phyloP scores from a whole-genome alignment of 2,888 invertebrate genomes.

The Pandemis cinnamomeana region DNA sequence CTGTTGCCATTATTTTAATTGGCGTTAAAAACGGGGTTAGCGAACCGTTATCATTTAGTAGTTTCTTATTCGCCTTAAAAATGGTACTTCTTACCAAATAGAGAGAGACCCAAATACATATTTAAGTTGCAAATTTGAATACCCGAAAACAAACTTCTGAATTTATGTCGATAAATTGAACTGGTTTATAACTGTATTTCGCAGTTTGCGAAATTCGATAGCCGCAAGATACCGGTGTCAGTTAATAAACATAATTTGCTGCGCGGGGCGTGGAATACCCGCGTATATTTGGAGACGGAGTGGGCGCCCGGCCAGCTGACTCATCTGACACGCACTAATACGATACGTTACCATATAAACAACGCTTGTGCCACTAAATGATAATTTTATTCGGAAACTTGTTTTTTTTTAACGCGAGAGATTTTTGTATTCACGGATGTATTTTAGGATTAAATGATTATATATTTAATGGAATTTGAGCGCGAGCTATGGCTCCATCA shows the following conservation, averaged over 20 bases:
- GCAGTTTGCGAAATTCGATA: constrained; percentile 30
- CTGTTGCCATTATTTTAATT: constrained; percentile 16
- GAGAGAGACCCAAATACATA: constrained; percentile 23
- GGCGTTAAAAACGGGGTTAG: constrained; percentile 21
- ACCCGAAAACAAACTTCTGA: constrained; percentile 15
- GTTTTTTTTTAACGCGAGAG: constrained; percentile 21
- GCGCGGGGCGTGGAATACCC: constrained; percentile 7
- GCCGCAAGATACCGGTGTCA: constrained; percentile 18
- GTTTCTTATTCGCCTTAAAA: constrained; percentile 19
- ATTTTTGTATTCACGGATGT: background rate
- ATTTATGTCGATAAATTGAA: constrained; percentile 27
- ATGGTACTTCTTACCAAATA: constrained; percentile 17
- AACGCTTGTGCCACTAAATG: constrained; percentile 19
- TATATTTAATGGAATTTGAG: background rate
- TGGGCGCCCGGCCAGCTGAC: constrained; percentile 33
- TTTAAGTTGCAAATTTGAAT: constrained; percentile 21
- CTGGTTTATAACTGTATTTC: constrained; percentile 37
- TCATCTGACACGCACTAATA: constrained; percentile 30
- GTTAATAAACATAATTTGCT: constrained; percentile 14
- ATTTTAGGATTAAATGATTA: constrained; percentile 1
- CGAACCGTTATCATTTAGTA: constrained; percentile 22
- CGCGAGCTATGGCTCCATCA: background rate
- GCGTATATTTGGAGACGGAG: constrained; percentile 30
- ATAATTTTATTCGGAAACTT: constrained; percentile 30
- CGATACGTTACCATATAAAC: constrained; percentile 33